Evolutionary conservation across 2,888 invertebrate genomes (phyloP).

Genomic region (Pocota personata): DNA sequence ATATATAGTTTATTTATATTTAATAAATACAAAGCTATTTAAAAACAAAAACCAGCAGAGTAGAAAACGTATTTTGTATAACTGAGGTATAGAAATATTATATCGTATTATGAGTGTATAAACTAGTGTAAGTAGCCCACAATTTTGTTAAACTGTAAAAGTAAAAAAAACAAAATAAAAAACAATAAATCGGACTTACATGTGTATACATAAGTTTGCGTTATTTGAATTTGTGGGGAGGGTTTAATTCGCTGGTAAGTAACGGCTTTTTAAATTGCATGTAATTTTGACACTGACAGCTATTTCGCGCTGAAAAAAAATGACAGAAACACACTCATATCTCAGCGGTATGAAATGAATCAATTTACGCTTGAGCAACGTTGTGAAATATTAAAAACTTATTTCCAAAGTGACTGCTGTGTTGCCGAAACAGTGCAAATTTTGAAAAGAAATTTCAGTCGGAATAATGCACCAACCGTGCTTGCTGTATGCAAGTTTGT

Average conservation of each 20-base stretch:
- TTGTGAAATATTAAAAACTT: no score
- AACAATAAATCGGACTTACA: neutral
- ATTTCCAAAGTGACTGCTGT: no score
- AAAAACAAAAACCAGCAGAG: slow-evolving; percentile 12
- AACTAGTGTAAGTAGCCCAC: slow-evolving; percentile 59
- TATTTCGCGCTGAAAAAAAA: no score
- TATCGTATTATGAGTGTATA: slow-evolving; percentile 57
- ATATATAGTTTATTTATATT: slow-evolving; percentile 32
- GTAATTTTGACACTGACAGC: no score
- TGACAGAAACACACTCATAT: no score
- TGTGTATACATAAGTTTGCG: neutral
- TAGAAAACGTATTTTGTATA: slow-evolving; percentile 64
- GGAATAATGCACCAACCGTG: no score
- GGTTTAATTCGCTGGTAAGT: neutral
- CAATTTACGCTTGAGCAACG: no score
- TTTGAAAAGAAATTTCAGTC: no score
- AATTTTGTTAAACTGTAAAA: slow-evolving; percentile 63
- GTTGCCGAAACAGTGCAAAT: no score
- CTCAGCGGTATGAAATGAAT: no score
- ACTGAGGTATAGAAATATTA: slow-evolving; percentile 42
- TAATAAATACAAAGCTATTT: slow-evolving; percentile 30
- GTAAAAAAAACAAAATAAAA: slow-evolving; percentile 10
- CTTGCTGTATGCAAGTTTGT: no score
- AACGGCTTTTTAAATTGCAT: no score
- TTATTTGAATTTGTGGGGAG: neutral